Evolutionary conservation across 2,113 vertebrate species (phyloP).

Genomic region (Lamprologus ornatipinnis): DNA sequence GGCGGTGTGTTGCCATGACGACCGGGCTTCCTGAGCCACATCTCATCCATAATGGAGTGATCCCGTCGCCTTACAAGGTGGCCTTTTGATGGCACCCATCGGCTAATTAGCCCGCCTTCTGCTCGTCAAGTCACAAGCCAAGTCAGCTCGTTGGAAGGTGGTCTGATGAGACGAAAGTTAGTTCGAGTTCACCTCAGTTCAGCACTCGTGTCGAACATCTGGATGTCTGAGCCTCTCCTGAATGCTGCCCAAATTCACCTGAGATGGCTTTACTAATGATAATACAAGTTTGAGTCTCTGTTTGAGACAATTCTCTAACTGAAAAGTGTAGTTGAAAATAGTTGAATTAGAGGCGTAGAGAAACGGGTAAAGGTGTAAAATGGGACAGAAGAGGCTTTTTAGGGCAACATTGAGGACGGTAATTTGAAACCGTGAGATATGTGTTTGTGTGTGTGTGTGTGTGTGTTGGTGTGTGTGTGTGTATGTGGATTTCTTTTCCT

Average conservation of each 20-base stretch:
- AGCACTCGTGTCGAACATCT: not conserved
- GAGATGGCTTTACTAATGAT: not conserved
- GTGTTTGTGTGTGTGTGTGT: not conserved
- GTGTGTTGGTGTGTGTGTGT: not conserved
- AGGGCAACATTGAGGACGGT: not conserved
- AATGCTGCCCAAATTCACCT: not conserved
- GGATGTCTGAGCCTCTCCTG: not conserved
- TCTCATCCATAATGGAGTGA: slow-evolving; percentile 55
- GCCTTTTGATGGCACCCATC: slow-evolving; percentile 49
- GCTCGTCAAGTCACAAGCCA: slow-evolving; percentile 8
- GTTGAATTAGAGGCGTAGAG: not conserved
- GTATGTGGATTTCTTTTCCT: not conserved
- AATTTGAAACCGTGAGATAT: not conserved
- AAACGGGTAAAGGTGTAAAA: not conserved
- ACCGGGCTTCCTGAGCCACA: not conserved
- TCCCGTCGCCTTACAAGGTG: slow-evolving; percentile 18
- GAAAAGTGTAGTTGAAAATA: not conserved
- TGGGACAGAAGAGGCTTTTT: not conserved
- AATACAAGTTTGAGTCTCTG: not conserved
- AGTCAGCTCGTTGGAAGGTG: not conserved
- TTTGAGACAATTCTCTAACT: not conserved
- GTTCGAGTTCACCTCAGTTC: not conserved
- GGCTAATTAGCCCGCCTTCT: slow-evolving; percentile 48
- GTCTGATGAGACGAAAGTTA: not conserved
- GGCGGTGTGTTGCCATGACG: slow-evolving; percentile 8